These are phyloP conservation scores for Microctenopoma steveboyesi DNA, from an alignment of 2,797 vertebrate genomes.

Conservation along the genomic window DNA sequence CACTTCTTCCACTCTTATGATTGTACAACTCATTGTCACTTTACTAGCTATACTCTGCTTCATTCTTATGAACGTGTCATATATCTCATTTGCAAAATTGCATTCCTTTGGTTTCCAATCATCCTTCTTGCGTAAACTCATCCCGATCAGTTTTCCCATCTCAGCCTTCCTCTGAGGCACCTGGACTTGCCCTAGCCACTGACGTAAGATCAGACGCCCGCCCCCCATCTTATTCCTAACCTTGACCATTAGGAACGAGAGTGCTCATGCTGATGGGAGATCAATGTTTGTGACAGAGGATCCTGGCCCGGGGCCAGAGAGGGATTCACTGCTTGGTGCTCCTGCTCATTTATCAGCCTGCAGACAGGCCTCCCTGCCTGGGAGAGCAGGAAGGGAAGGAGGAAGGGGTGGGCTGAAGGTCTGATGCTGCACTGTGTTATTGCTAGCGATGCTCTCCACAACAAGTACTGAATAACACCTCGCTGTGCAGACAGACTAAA, in stretches of 20 bases:
- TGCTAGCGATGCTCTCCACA: conserved; percentile 51
- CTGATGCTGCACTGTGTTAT: conserved; percentile 60
- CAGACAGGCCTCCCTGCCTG: conserved; percentile 71
- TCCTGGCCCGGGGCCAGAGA: conserved; percentile 66
- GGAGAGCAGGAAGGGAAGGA: conserved; percentile 63
- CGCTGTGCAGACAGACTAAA: conserved; percentile 33
- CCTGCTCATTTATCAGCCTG: conserved; percentile 75
- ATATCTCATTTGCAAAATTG: conserved; percentile 35
- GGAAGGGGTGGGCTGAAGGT: conserved; percentile 51
- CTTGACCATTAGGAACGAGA: conserved; percentile 64
- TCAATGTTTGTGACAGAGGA: conserved; percentile 66
- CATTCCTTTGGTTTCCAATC: conserved; percentile 36
- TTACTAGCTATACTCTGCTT: conserved; percentile 25
- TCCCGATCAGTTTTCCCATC: conserved; percentile 45
- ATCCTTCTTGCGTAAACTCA: conserved; percentile 45
- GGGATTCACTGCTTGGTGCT: conserved; percentile 54
- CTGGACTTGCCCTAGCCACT: conserved; percentile 25
- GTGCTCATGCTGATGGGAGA: conserved; percentile 66
- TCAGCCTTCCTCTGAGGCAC: conserved; percentile 46
- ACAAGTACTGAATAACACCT: conserved; percentile 48
- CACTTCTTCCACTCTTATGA: conserved; percentile 19
- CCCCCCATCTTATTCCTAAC: conserved; percentile 68
- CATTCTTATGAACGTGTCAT: conserved; percentile 20
- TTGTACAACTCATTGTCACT: conserved; percentile 50
- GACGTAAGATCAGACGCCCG: conserved; percentile 66